Evolutionary conservation across 2,888 invertebrate genomes (phyloP).

Genomic region (Luperina nickerlii): DNA sequence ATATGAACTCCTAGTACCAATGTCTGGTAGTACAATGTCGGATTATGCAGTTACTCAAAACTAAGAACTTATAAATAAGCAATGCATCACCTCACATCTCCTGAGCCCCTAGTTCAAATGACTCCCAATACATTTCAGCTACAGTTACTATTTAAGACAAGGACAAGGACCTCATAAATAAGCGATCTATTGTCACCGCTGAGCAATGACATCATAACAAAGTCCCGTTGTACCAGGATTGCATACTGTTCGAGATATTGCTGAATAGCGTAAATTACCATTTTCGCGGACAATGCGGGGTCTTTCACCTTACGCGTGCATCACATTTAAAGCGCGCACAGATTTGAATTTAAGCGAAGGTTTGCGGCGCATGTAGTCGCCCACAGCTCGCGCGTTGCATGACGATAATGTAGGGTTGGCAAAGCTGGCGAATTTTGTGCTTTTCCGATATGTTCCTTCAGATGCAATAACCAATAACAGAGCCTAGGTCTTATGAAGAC

Average conservation of each 20-base stretch:
- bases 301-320: constrained; percentile 73
- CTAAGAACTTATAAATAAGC: constrained; percentile 41
- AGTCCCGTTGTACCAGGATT: constrained; percentile 63
- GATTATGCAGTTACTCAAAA: constrained; percentile 7
- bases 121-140: constrained; percentile 29
- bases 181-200: constrained; percentile 42
- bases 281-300: constrained; percentile 69
- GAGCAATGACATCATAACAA: constrained; percentile 58
- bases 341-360: constrained; percentile 74
- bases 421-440: background rate
- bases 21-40: constrained; percentile 20
- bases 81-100: constrained; percentile 16
- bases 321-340: constrained; percentile 70
- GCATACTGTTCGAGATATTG: constrained; percentile 62
- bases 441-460: background rate
- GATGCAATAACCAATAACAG: background rate
- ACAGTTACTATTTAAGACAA: constrained; percentile 34
- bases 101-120: constrained; percentile 47
- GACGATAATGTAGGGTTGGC: constrained; percentile 70
- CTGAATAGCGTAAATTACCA: constrained; percentile 71
- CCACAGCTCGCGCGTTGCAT: constrained; percentile 71
- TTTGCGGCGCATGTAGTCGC: constrained; percentile 74
- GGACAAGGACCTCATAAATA: constrained; percentile 47
- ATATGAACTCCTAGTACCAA: constrained; percentile 36
- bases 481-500: background rate